These are phyloP conservation scores for Urechis unicinctus DNA, from an alignment of 2,888 invertebrate species.

Conservation along the genomic window DNA sequence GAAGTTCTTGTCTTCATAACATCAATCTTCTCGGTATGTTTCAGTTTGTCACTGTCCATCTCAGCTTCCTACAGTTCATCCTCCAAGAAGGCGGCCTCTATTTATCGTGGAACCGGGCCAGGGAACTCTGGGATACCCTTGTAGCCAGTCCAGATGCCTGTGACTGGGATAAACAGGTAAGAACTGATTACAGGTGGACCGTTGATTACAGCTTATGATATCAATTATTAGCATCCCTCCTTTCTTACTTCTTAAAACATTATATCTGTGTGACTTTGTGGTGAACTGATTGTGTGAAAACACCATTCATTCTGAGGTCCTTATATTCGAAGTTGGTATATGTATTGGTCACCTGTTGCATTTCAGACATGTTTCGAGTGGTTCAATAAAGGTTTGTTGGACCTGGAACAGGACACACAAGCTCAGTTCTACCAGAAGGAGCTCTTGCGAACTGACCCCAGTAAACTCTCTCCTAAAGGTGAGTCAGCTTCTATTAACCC, in stretches of 20 bases:
- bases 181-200: background rate
- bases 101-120: constrained; percentile 50
- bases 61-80: constrained; percentile 53
- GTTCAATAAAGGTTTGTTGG: constrained; percentile 51
- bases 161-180: constrained; percentile 51
- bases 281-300: no score
- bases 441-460: constrained; percentile 50
- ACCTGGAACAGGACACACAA: constrained; percentile 52
- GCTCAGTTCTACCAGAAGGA: constrained; percentile 52
- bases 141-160: constrained; percentile 49
- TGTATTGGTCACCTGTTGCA: background rate
- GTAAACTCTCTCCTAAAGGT: constrained; percentile 48
- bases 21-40: background rate
- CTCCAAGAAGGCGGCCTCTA: constrained; percentile 53
- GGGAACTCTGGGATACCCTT: constrained; percentile 53
- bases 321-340: no score
- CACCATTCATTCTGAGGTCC: no score
- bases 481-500: constrained; percentile 8
- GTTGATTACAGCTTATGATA: background rate
- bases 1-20: background rate
- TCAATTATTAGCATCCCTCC: background rate
- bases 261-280: background rate
- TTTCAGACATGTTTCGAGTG: constrained; percentile 52
- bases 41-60: constrained; percentile 50
- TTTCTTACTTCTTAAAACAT: background rate